phyloP scores from a whole-genome alignment of 37 sponge, comb jelly and placozoan species.

The Oscarella lobularis region DNA sequence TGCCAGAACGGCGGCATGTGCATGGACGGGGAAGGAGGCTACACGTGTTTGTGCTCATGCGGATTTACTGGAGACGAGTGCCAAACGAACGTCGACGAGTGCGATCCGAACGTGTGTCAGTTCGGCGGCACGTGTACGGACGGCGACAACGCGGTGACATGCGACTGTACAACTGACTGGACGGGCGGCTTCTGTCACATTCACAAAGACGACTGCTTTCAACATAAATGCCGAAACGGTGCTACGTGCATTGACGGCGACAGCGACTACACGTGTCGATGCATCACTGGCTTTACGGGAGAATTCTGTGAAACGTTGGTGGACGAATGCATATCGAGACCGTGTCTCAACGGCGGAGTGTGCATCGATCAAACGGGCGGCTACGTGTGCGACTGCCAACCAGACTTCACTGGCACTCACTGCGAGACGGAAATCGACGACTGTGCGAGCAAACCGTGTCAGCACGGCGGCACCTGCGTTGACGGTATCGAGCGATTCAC shows the following conservation, averaged over 20 bases:
- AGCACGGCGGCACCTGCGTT: neutral
- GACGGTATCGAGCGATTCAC: neutral
- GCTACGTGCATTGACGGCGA: constrained; percentile 27
- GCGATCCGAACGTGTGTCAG: too few species aligned
- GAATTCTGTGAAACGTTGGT: constrained; percentile 15
- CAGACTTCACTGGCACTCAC: constrained; percentile 23
- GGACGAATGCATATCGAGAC: constrained; percentile 25
- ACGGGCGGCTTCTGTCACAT: too few species aligned
- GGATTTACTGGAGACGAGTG: too few species aligned
- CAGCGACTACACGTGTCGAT: constrained; percentile 12
- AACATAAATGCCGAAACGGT: constrained; percentile 22
- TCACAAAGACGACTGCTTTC: too few species aligned
- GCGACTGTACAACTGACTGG: too few species aligned
- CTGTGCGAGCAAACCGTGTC: constrained; percentile 30
- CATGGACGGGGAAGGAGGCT: too few species aligned
- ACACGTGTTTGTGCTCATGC: too few species aligned
- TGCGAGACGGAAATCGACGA: constrained; percentile 37
- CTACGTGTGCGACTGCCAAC: constrained; percentile 30
- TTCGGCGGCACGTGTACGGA: too few species aligned
- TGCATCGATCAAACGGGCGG: constrained; percentile 16
- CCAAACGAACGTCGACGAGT: too few species aligned
- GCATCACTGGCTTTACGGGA: constrained; percentile 26
- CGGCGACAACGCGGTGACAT: too few species aligned
- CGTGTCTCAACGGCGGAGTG: constrained; percentile 29
- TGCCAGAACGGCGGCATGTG: too few species aligned